Conservation (phyloP, 2,888 invertebrate species). For the Scelioninae gen. 2 region DNA sequence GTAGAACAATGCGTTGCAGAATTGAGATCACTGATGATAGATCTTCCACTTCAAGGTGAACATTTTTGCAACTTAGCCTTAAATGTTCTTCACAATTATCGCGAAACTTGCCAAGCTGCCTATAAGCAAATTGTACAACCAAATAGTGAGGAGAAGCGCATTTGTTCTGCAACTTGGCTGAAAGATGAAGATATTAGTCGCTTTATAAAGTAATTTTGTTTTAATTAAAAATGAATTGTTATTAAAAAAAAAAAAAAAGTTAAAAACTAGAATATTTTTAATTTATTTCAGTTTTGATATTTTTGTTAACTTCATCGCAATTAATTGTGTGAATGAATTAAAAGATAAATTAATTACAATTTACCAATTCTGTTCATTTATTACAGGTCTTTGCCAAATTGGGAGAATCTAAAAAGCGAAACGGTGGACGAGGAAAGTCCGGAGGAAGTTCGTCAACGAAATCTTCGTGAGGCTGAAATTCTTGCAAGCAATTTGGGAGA, state of each 20-base stretch:
- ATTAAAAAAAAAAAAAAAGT: too few relatives aligned
- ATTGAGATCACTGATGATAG: constrained; percentile 81
- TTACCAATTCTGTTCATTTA: too few relatives aligned
- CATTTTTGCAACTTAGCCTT: constrained; percentile 85
- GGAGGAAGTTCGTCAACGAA: constrained; percentile 85
- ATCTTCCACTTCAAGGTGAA: constrained; percentile 85
- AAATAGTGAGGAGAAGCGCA: constrained; percentile 85
- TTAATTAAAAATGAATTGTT: too few relatives aligned
- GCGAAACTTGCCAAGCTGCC: constrained; percentile 84
- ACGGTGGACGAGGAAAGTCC: constrained; percentile 85
- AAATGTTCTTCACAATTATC: constrained; percentile 83
- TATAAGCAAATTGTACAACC: constrained; percentile 87
- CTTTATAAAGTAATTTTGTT: constrained; percentile 86
- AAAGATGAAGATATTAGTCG: constrained; percentile 96
- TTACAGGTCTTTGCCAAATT: constrained; percentile 85
- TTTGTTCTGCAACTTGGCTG: constrained; percentile 91
- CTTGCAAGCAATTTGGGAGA: constrained; percentile 94
- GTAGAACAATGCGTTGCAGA: constrained; percentile 83
- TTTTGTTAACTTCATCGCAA: too few relatives aligned
- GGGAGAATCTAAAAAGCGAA: constrained; percentile 81
- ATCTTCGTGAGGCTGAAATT: constrained; percentile 93
- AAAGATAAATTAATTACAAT: too few relatives aligned
- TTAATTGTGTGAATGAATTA: too few relatives aligned
- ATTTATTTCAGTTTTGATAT: too few relatives aligned
- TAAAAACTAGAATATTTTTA: too few relatives aligned